These are phyloP conservation scores for Digitonthophagus gazella DNA, from an alignment of 2,888 invertebrate species.

Conservation along the genomic window DNA sequence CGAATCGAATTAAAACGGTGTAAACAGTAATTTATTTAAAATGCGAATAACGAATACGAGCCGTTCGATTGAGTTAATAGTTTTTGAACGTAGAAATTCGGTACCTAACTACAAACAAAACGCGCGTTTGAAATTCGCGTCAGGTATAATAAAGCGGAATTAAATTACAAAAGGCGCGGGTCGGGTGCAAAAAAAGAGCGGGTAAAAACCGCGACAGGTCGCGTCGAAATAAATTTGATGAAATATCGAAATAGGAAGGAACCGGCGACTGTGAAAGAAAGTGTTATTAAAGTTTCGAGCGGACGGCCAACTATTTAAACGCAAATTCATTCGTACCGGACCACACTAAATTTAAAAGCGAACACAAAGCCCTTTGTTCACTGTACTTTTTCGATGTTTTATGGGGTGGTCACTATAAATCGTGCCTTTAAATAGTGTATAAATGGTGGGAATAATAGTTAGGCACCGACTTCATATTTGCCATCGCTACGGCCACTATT, in stretches of 20 bases:
- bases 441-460: conserved; percentile 25
- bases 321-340: conserved; percentile 5
- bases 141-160: conserved; percentile 14
- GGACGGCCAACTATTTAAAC: conserved; percentile 13
- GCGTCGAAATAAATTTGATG: conserved; percentile 16
- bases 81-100: conserved; percentile 3
- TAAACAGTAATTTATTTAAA: not conserved
- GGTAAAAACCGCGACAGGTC: not conserved
- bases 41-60: not conserved
- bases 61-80: not conserved
- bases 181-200: not conserved
- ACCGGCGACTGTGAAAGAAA: conserved; percentile 12
- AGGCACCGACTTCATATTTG: conserved; percentile 17
- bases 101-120: conserved; percentile 6
- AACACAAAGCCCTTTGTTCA: conserved; percentile 21
- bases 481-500: conserved; percentile 14
- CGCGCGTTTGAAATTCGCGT: conserved; percentile 11
- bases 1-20: no score
- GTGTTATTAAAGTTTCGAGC: conserved; percentile 16
- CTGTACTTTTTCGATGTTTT: conserved; percentile 40
- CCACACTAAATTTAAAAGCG: conserved; percentile 10
- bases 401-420: conserved; percentile 34
- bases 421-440: conserved; percentile 30
- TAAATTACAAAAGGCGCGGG: conserved; percentile 14
- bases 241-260: conserved; percentile 16